Percentiles rank a stretch among this genome's conserved stretches.
phyloP scores from a whole-genome alignment of 2,888 invertebrate genomes.

The Parnassius glacialis region DNA sequence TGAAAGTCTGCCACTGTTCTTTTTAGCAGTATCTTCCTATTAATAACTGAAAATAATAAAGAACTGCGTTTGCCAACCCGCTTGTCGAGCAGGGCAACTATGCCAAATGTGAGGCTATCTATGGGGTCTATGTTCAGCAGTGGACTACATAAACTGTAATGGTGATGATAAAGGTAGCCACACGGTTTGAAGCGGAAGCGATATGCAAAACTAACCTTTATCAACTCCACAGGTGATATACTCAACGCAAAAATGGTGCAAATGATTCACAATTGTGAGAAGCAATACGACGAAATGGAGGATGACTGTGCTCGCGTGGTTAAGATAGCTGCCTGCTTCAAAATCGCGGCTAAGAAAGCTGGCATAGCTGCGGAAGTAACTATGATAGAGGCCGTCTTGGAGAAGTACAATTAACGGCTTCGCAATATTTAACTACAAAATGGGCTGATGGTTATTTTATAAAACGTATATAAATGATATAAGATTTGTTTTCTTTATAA shows the following conservation, averaged over 20 bases:
- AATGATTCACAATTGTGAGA: conserved; percentile 70
- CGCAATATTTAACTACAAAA: background rate
- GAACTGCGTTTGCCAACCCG: background rate
- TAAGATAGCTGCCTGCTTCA: conserved; percentile 71
- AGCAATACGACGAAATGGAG: conserved; percentile 52
- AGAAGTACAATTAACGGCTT: conserved; percentile 47
- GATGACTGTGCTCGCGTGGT: conserved; percentile 69
- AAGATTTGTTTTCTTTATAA: no score
- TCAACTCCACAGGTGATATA: conserved; percentile 50
- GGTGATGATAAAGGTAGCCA: no score
- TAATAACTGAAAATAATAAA: no score
- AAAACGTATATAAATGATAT: background rate
- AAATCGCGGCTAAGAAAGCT: conserved; percentile 51
- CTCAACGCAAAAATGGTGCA: conserved; percentile 61
- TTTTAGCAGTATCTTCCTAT: no score
- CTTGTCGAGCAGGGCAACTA: no score
- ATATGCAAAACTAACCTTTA: no score
- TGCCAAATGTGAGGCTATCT: no score
- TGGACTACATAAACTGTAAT: no score
- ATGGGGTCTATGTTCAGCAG: no score
- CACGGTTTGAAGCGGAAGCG: no score
- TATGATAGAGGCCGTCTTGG: conserved; percentile 71
- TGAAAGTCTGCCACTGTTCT: no score
- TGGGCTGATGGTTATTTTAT: background rate
- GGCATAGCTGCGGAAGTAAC: conserved; percentile 70